These are phyloP conservation scores for Phasia obesa DNA, from an alignment of 2,888 invertebrate genomes.

Conservation along the genomic window DNA sequence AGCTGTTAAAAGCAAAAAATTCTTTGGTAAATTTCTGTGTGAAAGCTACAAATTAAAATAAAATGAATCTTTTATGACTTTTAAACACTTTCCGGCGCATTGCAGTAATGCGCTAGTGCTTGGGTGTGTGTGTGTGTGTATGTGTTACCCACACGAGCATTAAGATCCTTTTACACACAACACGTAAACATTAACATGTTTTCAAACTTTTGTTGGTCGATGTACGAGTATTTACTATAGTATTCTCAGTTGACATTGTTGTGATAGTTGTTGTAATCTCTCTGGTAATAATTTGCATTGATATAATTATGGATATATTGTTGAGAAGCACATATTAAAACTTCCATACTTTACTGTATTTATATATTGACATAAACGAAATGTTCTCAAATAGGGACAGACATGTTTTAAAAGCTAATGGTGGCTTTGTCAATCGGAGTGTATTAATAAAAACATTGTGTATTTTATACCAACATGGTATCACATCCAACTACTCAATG, in stretches of 20 bases:
- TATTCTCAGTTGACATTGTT: slow-evolving; percentile 12
- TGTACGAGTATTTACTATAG: not conserved
- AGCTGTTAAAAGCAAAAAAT: slow-evolving; percentile 5
- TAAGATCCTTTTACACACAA: slow-evolving; percentile 9
- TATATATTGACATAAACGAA: too few relatives aligned
- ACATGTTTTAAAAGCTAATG: too few relatives aligned
- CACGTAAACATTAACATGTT: slow-evolving; percentile 14
- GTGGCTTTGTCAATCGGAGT: too few relatives aligned
- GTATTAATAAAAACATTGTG: too few relatives aligned
- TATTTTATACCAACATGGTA: too few relatives aligned
- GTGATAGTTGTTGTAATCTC: slow-evolving; percentile 13
- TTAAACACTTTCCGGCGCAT: slow-evolving; percentile 51
- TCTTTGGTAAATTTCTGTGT: slow-evolving; percentile 7
- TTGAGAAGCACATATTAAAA: slow-evolving; percentile 19
- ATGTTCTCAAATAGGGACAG: too few relatives aligned
- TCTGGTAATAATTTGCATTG: slow-evolving; percentile 31
- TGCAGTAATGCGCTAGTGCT: slow-evolving; percentile 52
- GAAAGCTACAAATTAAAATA: slow-evolving; percentile 19
- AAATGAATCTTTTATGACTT: slow-evolving; percentile 57
- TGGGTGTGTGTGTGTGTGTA: too few relatives aligned
- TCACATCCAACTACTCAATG: too few relatives aligned
- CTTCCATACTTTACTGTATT: too few relatives aligned
- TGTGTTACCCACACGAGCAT: not conserved
- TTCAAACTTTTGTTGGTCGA: slow-evolving; percentile 19
- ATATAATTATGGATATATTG: slow-evolving; percentile 30